Base-by-base conservation (phyloP, 2,113 vertebrate genomes). In the Chaetorhynchus papuensis region DNA sequence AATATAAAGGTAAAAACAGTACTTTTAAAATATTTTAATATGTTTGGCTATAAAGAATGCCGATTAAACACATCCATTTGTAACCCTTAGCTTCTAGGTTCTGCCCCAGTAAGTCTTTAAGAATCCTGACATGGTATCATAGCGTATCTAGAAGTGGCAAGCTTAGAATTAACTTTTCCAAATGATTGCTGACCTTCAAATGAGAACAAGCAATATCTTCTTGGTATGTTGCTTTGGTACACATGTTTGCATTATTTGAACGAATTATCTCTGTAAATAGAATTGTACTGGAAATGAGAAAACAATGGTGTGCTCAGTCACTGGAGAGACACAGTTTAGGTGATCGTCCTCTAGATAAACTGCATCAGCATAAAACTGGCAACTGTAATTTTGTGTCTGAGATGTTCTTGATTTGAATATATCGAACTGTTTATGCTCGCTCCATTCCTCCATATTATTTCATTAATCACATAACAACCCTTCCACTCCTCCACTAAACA, bases 381-480 rank as follows among this genome's bases (percentile, higher is more conserved):
- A 81, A 82, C 53, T 59, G 68, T 50, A 91, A 96, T 97, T 97
- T 96, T 83, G 86, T 85, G 89, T 96, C 69, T 68, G 23, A 95
- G 71, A 81, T 69, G 37, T 8, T 87, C 96, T 69, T 90, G 66
- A 92, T 97, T 81, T 86, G 85, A 69, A 79, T 95, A 78, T 93
- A 96, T 91, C 4, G 39, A 96, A 90, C 95, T 95, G 87, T 90
- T 95, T 93, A 89, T 71, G 75, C 66, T 93, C 7, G 4, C 89
- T 83, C 70, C 81, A 45, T 81, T 76, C 89, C 44, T 85, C 45
- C 35, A 11, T 57, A 68, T 79, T 94, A 94, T 95, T 97, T 92
- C 72, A 95, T 97, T 97, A 96, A 95, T 96, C 93, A 79, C 24
- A 54, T 78, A 70, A 91, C 72, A 96, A 95, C 42, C 49, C 79